Evolutionary conservation across 2,113 vertebrate species (phyloP).

Genomic region (Sphyrna mokarran): DNA sequence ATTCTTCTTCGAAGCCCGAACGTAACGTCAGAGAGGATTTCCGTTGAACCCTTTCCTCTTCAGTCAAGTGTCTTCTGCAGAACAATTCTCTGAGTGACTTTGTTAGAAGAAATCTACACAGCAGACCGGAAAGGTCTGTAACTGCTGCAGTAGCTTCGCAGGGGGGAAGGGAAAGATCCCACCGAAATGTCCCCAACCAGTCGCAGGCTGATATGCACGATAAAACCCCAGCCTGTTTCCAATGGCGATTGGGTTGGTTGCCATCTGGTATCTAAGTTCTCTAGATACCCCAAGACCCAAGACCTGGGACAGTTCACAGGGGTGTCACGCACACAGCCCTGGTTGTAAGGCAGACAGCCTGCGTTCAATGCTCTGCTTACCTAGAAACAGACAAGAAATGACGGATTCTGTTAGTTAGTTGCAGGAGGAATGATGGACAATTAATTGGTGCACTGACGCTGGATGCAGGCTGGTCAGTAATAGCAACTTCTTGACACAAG

Average conservation of each 20-base stretch:
- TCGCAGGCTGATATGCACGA: background rate
- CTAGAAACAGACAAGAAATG: conserved; percentile 48
- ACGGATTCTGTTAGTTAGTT: background rate
- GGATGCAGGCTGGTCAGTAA: background rate
- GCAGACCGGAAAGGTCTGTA: background rate
- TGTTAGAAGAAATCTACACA: background rate
- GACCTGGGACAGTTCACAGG: background rate
- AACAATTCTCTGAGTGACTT: background rate
- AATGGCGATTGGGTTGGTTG: background rate
- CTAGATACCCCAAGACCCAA: conserved; percentile 18
- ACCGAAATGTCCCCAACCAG: background rate
- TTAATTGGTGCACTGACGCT: background rate
- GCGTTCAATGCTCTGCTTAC: conserved; percentile 83
- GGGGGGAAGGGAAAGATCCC: background rate
- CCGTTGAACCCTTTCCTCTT: background rate
- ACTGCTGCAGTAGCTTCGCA: background rate
- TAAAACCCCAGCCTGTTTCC: background rate
- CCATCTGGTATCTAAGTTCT: background rate
- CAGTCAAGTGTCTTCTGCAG: background rate
- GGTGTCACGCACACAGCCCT: conserved; percentile 55
- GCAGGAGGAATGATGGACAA: background rate
- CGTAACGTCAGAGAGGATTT: background rate
- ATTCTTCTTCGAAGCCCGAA: background rate
- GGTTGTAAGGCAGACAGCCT: conserved; percentile 76
- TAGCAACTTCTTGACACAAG: background rate